These are phyloP conservation scores for Coelopa frigida DNA, from an alignment of 1,140 invertebrate genomes.

Conservation along the genomic window DNA sequence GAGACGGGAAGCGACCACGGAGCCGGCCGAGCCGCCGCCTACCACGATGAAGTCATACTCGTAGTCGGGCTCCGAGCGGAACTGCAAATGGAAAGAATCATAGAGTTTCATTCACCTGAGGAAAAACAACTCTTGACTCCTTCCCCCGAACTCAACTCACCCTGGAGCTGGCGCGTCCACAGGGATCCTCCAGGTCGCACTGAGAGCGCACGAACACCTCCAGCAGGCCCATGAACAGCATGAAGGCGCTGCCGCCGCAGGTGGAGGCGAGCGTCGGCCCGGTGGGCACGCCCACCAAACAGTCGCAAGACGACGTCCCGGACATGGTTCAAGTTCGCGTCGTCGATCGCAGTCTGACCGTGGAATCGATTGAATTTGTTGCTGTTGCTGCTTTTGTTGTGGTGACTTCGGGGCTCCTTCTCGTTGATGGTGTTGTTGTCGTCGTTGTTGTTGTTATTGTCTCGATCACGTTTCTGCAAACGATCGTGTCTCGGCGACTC, in stretches of 20 bases:
- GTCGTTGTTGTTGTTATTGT: no score
- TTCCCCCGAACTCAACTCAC: conserved; percentile 18
- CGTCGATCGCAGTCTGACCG: no score
- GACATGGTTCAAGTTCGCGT: no score
- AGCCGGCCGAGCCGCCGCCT: conserved; percentile 79
- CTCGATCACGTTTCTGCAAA: no score
- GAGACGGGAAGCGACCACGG: conserved; percentile 72
- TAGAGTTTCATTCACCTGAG: not conserved
- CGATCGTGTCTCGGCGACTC: no score
- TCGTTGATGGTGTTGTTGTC: no score
- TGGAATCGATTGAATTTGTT: no score
- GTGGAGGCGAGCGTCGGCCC: conserved; percentile 72
- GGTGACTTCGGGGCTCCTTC: no score
- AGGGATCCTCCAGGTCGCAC: conserved; percentile 77
- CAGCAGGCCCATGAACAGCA: conserved; percentile 79
- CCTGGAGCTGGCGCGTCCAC: conserved; percentile 54
- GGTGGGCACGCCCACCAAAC: conserved; percentile 61
- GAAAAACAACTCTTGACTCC: conserved; percentile 1
- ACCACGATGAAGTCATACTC: conserved; percentile 82
- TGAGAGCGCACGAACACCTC: conserved; percentile 76
- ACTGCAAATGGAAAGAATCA: conserved; percentile 41
- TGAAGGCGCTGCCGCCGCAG: conserved; percentile 71
- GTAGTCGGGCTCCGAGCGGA: conserved; percentile 51
- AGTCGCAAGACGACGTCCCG: conserved; percentile 63
- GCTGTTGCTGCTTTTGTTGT: no score